These are phyloP conservation scores for Trimorus sp. DNA, from an alignment of 2,888 invertebrate genomes.

Conservation along the genomic window DNA sequence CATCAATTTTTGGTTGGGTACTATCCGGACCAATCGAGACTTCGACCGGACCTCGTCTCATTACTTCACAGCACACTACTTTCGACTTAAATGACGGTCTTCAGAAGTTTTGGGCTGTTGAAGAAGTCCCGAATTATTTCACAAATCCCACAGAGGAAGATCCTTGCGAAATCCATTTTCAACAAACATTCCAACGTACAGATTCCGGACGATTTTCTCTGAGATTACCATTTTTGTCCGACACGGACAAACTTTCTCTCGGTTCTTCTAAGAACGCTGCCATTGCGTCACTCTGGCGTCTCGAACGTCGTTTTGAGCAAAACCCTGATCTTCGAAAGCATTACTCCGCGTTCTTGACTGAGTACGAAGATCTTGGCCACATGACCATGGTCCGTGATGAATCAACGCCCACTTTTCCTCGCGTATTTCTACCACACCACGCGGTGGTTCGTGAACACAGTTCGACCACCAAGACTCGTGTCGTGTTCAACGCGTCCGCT, in stretches of 20 bases:
- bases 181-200: not conserved
- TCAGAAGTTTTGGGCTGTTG: not conserved
- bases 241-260: not conserved
- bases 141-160: not conserved
- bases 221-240: not conserved
- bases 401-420: not conserved
- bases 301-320: not conserved
- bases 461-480: not conserved
- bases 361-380: conserved; percentile 4
- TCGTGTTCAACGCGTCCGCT: conserved; percentile 10
- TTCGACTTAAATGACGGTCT: not conserved
- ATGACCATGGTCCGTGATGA: not conserved
- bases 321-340: not conserved
- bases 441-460: not conserved
- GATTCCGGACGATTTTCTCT: not conserved
- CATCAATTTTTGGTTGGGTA: not conserved
- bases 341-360: not conserved
- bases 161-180: not conserved
- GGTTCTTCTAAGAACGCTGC: not conserved
- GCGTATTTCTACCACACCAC: not conserved
- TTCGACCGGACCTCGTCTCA: not conserved
- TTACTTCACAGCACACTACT: not conserved
- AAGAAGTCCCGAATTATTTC: not conserved
- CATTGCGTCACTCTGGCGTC: not conserved
- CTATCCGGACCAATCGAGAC: not conserved